Conservation (phyloP, 2,888 invertebrate genomes). For the Clunio marinus region DNA sequence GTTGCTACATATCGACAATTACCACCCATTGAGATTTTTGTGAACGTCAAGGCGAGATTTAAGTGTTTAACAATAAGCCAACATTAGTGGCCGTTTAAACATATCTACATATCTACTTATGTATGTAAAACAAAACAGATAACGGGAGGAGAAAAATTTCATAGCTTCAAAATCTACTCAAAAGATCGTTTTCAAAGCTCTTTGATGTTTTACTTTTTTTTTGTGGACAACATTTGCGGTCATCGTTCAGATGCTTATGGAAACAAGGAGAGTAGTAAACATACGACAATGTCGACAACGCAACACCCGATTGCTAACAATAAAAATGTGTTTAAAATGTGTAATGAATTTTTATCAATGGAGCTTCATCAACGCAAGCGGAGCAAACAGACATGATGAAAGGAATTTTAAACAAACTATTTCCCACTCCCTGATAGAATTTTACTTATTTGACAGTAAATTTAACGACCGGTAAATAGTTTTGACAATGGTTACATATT, state of each 20-base stretch:
- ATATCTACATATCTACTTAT: too few relatives aligned
- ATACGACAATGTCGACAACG: neutral
- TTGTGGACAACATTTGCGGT: too few relatives aligned
- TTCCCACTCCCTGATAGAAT: neutral
- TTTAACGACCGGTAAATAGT: too few relatives aligned
- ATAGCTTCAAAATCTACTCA: too few relatives aligned
- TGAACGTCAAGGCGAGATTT: neutral
- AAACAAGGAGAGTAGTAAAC: too few relatives aligned
- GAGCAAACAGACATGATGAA: neutral
- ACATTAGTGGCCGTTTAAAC: neutral
- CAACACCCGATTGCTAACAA: neutral
- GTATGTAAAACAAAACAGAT: neutral
- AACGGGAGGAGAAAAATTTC: too few relatives aligned
- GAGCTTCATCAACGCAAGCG: slow-evolving; percentile 3
- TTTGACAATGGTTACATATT: too few relatives aligned
- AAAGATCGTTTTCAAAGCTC: too few relatives aligned
- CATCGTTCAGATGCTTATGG: too few relatives aligned
- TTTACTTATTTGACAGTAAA: neutral
- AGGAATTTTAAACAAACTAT: neutral
- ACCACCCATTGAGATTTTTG: neutral
- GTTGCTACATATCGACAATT: too few relatives aligned
- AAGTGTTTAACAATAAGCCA: neutral
- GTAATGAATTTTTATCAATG: slow-evolving; percentile 4
- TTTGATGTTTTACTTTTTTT: too few relatives aligned
- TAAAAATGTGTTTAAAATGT: slow-evolving; percentile 4